These are phyloP conservation scores for Mustelus asterias DNA, from an alignment of 2,113 vertebrate genomes.

Conservation along the genomic window DNA sequence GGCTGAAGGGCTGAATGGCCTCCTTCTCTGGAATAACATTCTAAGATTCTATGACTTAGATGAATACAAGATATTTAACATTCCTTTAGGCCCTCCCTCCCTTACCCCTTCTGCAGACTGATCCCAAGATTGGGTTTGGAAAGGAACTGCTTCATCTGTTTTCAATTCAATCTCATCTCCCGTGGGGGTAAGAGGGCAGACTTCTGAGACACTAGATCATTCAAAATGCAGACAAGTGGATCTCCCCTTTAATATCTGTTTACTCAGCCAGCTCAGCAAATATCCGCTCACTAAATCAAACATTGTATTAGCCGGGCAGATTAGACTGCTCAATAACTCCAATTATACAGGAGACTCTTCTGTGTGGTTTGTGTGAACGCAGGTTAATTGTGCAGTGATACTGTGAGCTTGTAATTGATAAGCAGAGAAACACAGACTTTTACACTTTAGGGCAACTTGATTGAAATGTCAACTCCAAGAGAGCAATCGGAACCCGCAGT, in stretches of 20 bases:
- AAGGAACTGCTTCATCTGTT: neutral
- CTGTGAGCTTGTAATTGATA: neutral
- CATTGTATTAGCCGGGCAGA: conserved; percentile 9
- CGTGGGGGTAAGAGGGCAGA: neutral
- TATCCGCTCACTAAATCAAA: conserved; percentile 12
- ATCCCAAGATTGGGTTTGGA: neutral
- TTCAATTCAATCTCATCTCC: neutral
- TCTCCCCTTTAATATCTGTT: neutral
- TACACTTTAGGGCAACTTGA: neutral
- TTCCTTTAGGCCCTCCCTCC: neutral
- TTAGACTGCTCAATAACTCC: neutral
- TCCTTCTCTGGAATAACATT: neutral
- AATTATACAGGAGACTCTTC: neutral
- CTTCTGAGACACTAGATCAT: neutral
- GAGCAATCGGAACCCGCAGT: neutral
- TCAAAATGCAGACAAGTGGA: neutral
- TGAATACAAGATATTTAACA: neutral
- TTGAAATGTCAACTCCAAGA: neutral
- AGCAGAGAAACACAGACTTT: neutral
- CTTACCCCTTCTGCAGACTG: neutral
- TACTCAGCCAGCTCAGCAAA: neutral
- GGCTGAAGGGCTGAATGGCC: neutral
- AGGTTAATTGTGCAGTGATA: neutral
- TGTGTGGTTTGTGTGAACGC: neutral
- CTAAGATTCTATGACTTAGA: neutral